Evolutionary conservation across 2,888 invertebrate species (phyloP).

Genomic region (Pomacea canaliculata): DNA sequence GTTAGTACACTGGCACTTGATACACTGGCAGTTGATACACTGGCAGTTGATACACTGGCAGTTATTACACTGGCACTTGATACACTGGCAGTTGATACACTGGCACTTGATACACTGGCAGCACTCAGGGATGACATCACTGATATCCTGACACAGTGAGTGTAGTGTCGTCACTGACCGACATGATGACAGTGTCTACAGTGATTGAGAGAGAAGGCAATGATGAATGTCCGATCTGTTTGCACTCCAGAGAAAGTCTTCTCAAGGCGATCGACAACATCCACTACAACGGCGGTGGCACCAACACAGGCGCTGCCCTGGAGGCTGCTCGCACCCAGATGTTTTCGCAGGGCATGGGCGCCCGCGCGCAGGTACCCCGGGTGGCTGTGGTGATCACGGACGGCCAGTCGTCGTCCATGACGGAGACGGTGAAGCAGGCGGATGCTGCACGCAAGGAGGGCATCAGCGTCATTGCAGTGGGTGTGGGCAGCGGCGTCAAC

Average conservation of each 20-base stretch:
- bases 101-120: no score
- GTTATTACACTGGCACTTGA: not conserved
- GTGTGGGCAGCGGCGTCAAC: conserved; percentile 53
- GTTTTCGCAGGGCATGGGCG: conserved; percentile 35
- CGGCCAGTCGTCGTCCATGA: conserved; percentile 29
- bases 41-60: not conserved
- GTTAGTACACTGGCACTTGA: not conserved
- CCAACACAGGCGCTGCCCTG: conserved; percentile 58
- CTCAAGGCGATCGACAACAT: conserved; percentile 51
- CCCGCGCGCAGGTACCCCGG: conserved; percentile 46
- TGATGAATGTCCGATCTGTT: no score
- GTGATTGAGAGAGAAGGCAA: no score
- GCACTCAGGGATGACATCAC: no score
- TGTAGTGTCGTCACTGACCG: no score
- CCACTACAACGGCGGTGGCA: conserved; percentile 57
- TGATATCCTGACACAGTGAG: no score
- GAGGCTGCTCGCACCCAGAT: conserved; percentile 39
- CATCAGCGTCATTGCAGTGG: conserved; percentile 61
- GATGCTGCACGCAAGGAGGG: conserved; percentile 34
- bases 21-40: not conserved
- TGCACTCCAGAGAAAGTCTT: conserved; percentile 19
- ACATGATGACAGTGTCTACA: no score
- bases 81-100: not conserved
- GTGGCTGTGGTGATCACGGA: conserved; percentile 54
- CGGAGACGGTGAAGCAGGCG: conserved; percentile 13